Base-by-base conservation (phyloP, 2,113 vertebrate species). In the Dipodomys stephensi region DNA sequence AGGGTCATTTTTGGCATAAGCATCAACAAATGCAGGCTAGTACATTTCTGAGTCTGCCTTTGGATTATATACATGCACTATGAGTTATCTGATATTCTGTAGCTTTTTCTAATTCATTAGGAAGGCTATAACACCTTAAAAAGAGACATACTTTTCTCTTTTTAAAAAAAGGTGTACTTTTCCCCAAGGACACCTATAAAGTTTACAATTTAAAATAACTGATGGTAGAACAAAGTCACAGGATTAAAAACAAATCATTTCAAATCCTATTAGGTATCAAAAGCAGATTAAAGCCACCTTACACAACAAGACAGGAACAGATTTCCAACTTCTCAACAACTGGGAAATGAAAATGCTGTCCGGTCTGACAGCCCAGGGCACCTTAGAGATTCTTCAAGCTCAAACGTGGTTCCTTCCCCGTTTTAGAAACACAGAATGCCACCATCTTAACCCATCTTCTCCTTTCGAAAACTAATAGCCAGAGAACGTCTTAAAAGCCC, bases 151-250 rank as follows among this genome's bases (percentile, higher is more conserved):
- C 15, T 57, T 57, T 57, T 57, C 4, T 57, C 15, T 57, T 57
- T 18, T 57, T 87, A 90, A 88, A 83, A 72, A 32, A 13, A 60
- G 16, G 46, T 32, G 13, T 39, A 39, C n/a, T 65, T n/a, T 49
- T 16, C 69, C 49, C 32, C 35, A n/a, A 81, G 15, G n/a, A 39
- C n/a, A 92, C 15, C 15, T 57, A 96, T 7, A 57, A 82, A 88
- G 91, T 76, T 96, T 65, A 87, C 60, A 80, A 95, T 94, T 96
- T 94, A 94, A 93, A 97, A 92, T 96, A 96, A 91, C 71, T 87
- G 93, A 94, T 28, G 96, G 94, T 84, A 96, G 82, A 88, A 64
- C 82, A 93, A 97, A 95, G 95, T 88, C 96, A 76, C 49, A 97
- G 92, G 92, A 95, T 93, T 95, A 96, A 97, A 95, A 94, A 77